Evolutionary conservation across 2,113 vertebrate genomes (phyloP), one percentile per base, ranked within the genome.

Genomic region (Clarias macrocephalus): DNA sequence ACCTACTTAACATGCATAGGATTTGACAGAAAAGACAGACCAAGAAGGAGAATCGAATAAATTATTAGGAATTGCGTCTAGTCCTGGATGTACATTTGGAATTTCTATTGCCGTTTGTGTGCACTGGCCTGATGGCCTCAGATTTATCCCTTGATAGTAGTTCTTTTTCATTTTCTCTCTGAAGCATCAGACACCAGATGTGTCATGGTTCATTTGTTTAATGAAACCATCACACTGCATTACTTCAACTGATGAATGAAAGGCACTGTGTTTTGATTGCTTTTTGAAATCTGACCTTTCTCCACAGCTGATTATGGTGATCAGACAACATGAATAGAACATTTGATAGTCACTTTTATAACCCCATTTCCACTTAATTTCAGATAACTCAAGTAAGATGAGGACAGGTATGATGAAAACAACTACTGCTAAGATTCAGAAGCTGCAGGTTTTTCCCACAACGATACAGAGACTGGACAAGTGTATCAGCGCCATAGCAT

Each of bases 161-260:
- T 48, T 30, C 25, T 10, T 82, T 72, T 73, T 48, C 57, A 65
- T 81, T 62, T 87, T 11, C 65, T 72, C 16, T 82, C 15, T 19
- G 48, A 9, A 62, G 33, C 33, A 28, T 73, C 28, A 73, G 10
- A 15, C 25, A 18, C 15, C 25, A 75, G 57, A 62, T 73, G 68
- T 62, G 80, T 30, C 54, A 87, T 75, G 42, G 56, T 75, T 87
- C 18, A 65, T 82, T 82, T 82, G 86, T 82, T 54, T 25, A 87
- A 82, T 87, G 68, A 82, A 87, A 82, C 80, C 37, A 75, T 82
- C 80, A 87, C 37, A 72, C 63, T 56, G 25, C 30, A 86, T 80
- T 80, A 77, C 28, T 30, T 86, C 28, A 62, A 42, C n/a, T 28
- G 73, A 86, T 79, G 85, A 86, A 25, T 25, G 10, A 80, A 13